phyloP scores from a whole-genome alignment of 92 coral and sea anemone genomes.

The Plumapathes pennacea region DNA sequence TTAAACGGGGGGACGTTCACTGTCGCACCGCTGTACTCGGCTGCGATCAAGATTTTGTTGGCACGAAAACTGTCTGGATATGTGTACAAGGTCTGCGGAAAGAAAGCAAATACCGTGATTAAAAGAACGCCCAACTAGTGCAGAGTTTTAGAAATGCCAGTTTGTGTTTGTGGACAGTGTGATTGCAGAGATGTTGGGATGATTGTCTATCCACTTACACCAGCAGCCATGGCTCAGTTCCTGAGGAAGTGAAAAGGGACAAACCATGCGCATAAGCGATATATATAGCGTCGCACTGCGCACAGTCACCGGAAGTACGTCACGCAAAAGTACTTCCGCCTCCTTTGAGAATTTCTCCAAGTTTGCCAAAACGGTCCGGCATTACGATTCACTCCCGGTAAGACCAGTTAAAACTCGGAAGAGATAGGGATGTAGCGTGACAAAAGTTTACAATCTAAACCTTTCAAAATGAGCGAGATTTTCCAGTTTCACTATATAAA shows the following conservation, averaged over 20 bases:
- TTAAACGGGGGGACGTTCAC: constrained; percentile 82
- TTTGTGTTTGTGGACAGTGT: not conserved
- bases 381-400: too few species aligned
- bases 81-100: constrained; percentile 87
- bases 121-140: not conserved
- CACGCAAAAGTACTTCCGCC: too few species aligned
- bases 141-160: not conserved
- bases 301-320: too few species aligned
- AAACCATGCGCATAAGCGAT: not conserved
- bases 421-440: too few species aligned
- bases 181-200: too few species aligned
- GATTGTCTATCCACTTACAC: constrained; percentile 68
- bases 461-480: too few species aligned
- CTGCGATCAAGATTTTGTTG: constrained; percentile 93
- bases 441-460: too few species aligned
- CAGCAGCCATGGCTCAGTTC: constrained; percentile 79
- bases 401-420: too few species aligned
- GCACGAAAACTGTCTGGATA: constrained; percentile 98
- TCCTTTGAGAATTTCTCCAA: too few species aligned
- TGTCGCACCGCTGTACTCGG: constrained; percentile 91
- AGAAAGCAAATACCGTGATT: constrained; percentile 5
- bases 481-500: too few species aligned
- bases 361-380: too few species aligned
- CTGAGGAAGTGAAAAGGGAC: constrained; percentile 3
- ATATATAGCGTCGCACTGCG: too few species aligned